Evolutionary conservation across 1,140 invertebrate species (phyloP), one percentile per base, ranked within the genome.

Genomic region (Cydia splendana): DNA sequence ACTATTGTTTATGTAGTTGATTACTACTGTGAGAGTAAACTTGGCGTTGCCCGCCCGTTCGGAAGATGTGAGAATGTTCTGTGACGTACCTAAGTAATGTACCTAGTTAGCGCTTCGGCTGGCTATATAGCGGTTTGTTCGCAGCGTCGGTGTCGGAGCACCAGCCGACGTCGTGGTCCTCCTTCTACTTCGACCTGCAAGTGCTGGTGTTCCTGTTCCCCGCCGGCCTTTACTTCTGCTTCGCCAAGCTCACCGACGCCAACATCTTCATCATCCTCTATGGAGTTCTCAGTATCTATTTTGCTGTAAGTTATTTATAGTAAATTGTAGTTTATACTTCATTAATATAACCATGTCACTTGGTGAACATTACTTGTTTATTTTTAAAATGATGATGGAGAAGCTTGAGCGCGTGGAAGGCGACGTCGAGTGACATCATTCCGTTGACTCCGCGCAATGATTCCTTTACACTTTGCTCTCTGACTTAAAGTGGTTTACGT

Each of bases 241-340:
- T 99, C 93, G 96, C 96, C 15, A 96, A 98, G 78, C 93, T 99
- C 20, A 98, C 98, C 1, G 98, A 99, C 91, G 96, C 98, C 38
- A 99, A 99, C 91, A 99, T 99, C 78, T 99, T 99, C 88, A 97
- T 99, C 74, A 98, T 99, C 82, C 94, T 99, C 62, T 99, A 99
- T 91, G 99, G 98, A 24, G 97, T 99, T 2, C 99, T 98, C 7
- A 98, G 98, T 88, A 98, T 99, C 84, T 99, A 99, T 90, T 99
- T 99, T 95, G 98, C 98, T 75, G 98, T 98, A 94, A 96, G 96
- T 62, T 62, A 62, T 42, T 10, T 42, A 2, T 42, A 42, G 9
- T 9, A 42, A 42, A 42, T 10, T 51, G 48, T n/a, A 15, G 4
- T 51, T 13, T n/a, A 51, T 51, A 51, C 48, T 51, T 13, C 34